Base-by-base conservation (phyloP, 2,797 vertebrate species). In the Typhlichthys eigenmanni region DNA sequence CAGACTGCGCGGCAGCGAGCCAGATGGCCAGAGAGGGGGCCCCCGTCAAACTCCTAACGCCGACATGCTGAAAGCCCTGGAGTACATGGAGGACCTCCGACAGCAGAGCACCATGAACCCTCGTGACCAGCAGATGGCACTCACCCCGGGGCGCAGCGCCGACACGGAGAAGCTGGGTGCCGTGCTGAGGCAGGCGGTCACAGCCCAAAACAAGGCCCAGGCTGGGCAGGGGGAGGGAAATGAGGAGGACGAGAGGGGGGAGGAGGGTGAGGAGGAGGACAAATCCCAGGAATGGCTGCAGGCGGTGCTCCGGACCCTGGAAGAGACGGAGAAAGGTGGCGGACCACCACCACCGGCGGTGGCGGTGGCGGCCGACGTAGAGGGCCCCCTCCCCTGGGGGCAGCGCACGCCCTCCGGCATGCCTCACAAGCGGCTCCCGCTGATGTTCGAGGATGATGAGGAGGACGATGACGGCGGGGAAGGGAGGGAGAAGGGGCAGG, bases 1-100 rank as follows among this genome's bases (percentile, higher is more conserved):
- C 80, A 93, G 93, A 80, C 88, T 94, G 71, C 87, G 90, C 66
- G 94, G 91, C 67, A 94, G 91, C 70, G 94, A 95, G 29, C 86
- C 91, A 34, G 93, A 93, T 58, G 80, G 90, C 47, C 87, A 81
- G 78, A 67, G 83, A 47, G 65, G 73, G 90, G 92, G 85, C 45
- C 78, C 84, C 67, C 92, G 80, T 32, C 91, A 84, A 55, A 54
- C 92, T 58, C 94, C 94, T 1, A 93, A 92, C 13, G 87, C 92
- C 0, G 96, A 98, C 68, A 97, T 98, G 95, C 92, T 98, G 74
- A 95, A 94, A 88, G 96, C 97, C 45, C 79, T 98, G 84, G 93
- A 95, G 75, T 97, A 96, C 88, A 95, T 98, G 53, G 92, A 98
- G 81, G 94, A 90, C 61, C 95, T 98, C 70, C 93, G 84, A 64